A percentile compares a stretch with the other conserved stretches of the same genome.
These are phyloP conservation scores for Drosophila neotestacea DNA, from an alignment of 2,888 invertebrate species.

Conservation along the genomic window DNA sequence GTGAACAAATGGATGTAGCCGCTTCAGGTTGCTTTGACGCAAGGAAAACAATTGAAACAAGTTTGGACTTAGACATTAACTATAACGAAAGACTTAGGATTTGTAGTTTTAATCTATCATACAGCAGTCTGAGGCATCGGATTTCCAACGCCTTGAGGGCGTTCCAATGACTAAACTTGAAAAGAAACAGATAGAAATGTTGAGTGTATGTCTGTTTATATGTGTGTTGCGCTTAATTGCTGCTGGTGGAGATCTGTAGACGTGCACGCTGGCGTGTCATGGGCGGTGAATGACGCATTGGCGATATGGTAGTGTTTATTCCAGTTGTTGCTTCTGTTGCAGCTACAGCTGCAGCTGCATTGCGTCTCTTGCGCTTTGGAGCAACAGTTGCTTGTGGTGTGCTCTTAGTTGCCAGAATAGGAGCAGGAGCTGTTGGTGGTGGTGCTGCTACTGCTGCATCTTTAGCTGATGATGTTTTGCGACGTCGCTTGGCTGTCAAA, in stretches of 20 bases:
- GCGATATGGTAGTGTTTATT: slow-evolving; percentile 45
- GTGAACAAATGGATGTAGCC: background rate
- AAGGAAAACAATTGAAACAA: slow-evolving; percentile 44
- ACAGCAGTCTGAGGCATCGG: slow-evolving; percentile 46
- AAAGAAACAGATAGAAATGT: slow-evolving; percentile 16
- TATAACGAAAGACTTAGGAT: slow-evolving; percentile 63
- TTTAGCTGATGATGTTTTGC: slow-evolving; percentile 25
- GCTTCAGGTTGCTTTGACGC: slow-evolving; percentile 38
- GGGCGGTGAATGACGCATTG: slow-evolving; percentile 64
- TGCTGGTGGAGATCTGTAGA: slow-evolving; percentile 74
- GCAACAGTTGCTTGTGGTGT: slow-evolving; percentile 7
- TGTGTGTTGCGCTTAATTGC: slow-evolving; percentile 37
- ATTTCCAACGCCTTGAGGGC: slow-evolving; percentile 41
- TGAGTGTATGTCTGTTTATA: background rate
- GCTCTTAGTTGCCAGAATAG: background rate
- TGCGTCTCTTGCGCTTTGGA: slow-evolving; percentile 44
- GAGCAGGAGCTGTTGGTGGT: background rate
- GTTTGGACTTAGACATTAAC: slow-evolving; percentile 54
- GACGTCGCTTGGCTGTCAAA: slow-evolving; percentile 48
- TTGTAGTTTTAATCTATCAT: slow-evolving; percentile 35
- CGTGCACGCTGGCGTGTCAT: slow-evolving; percentile 77
- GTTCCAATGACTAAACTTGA: slow-evolving; percentile 45
- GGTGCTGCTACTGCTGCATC: background rate
- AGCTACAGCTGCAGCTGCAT: slow-evolving; percentile 10
- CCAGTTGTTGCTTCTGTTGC: slow-evolving; percentile 4